phyloP scores from a whole-genome alignment of 1,140 invertebrate species.

The Macrocentrus cingulum region DNA sequence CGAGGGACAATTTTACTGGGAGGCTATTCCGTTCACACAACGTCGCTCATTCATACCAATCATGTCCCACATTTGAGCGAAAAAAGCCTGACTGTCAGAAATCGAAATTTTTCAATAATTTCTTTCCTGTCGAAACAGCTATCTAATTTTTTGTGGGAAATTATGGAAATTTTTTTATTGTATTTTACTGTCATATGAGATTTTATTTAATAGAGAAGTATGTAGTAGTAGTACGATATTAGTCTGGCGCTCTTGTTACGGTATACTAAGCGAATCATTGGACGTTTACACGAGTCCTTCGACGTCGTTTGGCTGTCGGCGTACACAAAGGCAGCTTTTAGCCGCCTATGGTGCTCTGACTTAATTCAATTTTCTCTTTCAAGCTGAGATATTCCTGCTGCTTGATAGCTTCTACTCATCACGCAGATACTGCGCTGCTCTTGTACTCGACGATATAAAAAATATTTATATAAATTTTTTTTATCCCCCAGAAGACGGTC shows the following conservation, averaged over 20 bases:
- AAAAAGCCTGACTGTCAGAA: background rate
- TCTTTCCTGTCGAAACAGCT: too few species aligned
- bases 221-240: background rate
- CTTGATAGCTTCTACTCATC: background rate
- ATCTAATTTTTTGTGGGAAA: too few species aligned
- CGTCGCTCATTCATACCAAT: slow-evolving; percentile 11
- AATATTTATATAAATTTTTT: too few species aligned
- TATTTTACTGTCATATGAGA: too few species aligned
- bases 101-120: background rate
- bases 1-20: background rate
- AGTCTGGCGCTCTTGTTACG: background rate
- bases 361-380: slow-evolving; percentile 27
- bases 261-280: background rate
- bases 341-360: slow-evolving; percentile 23
- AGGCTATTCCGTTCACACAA: slow-evolving; percentile 11
- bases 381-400: background rate
- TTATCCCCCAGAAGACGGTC: too few species aligned
- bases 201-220: background rate
- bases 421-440: too few species aligned
- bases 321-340: slow-evolving; percentile 27
- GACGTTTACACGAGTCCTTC: background rate
- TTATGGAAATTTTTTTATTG: too few species aligned
- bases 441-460: too few species aligned
- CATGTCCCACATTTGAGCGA: background rate
- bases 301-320: background rate